Base-by-base conservation (phyloP, 2,113 vertebrate species). In the Forbesichthys papilliferus region DNA sequence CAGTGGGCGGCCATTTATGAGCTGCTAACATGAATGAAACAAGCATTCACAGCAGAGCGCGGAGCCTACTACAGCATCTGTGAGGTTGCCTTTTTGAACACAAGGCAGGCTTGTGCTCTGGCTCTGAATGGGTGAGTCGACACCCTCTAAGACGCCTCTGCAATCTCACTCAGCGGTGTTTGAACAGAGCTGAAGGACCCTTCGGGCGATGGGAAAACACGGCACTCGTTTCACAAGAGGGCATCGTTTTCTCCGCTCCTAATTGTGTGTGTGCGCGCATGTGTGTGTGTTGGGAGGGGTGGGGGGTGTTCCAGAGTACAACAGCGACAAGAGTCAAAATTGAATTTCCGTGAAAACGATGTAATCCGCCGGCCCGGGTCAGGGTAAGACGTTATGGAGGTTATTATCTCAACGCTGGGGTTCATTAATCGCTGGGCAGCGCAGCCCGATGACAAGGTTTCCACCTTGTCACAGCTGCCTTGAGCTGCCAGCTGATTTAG, bases 401-500 rank as follows among this genome's bases (percentile, higher is more conserved):
- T 92, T 92, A 88, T 89, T 87, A 91, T 90, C 83, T 82, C 61
- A 80, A 87, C 85, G 36, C 88, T 77, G 86, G 77, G 66, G 86
- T 89, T 90, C 89, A 84, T 94, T 90, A 90, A 88, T 94, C 88
- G 74, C 74, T 65, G 84, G 88, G 80, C 75, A 13, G 71, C 77
- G 90, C 85, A 64, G 90, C 83, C 86, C 62, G 93, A 92, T 85
- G 92, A 95, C 94, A 95, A 90, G 90, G 80, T 80, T 93, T 90
- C 93, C 92, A 94, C 92, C 93, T 90, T 79, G 93, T 90, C 89
- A 92, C 92, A 94, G 93, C 94, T 91, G 93, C 91, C 84, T 71
- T 78, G 92, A 95, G 93, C 90, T 90, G 78, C 91, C 93, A 92
- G 93, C 95, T 98, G 95, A 96, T 96, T 96, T 98, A 98, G 93